Base-by-base conservation (phyloP, 2,888 invertebrate genomes). In the Eristalis intricaria region DNA sequence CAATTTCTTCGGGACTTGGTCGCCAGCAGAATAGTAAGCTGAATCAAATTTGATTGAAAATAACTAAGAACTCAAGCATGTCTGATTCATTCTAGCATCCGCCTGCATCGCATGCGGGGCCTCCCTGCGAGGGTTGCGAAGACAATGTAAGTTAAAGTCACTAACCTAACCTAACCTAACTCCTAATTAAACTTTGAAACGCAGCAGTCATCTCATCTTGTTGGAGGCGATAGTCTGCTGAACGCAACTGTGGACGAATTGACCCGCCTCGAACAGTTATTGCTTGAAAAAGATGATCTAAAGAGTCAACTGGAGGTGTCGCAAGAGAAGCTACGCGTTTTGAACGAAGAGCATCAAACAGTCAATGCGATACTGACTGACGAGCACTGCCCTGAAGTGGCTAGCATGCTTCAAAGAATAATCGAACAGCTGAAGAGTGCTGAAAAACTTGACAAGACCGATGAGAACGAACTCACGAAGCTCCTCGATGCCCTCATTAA, bases 1-100 rank as follows among this genome's bases (percentile, higher is more conserved):
- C 91, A 91, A 32, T 93, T 91, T 88, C 89, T 93, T 8, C 89
- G 90, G 4, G 93, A 93, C 89, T 80, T 92, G 56, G 91, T 93
- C 4, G 89, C 91, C 3, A 92, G 92, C 70, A 90, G 91, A 79
- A 88, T 90, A 60, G 89, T 90, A 43, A 38, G 88, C 84, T 61
- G 10, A n/a, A 3, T 58, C 11, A 3, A 22, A 50, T 19, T 35
- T 63, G 50, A 35, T 26, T 23, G 10, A 15, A 40, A 19, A 32
- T 19, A 7, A 23, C 11, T 23, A 23, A 8, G 13, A 23, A 56
- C 22, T 19, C 13, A 4, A 23, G 26, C 0, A 23, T 26, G 2
- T 60, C 4, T 60, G 26, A 19, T 50, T 19, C 5, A 22, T 23
- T 26, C 19, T 26, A 60, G 60, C 26, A 26, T 19, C 8, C n/a